phyloP scores from a whole-genome alignment of 2,797 vertebrate genomes.

The Pangasius sanitwongsei region DNA sequence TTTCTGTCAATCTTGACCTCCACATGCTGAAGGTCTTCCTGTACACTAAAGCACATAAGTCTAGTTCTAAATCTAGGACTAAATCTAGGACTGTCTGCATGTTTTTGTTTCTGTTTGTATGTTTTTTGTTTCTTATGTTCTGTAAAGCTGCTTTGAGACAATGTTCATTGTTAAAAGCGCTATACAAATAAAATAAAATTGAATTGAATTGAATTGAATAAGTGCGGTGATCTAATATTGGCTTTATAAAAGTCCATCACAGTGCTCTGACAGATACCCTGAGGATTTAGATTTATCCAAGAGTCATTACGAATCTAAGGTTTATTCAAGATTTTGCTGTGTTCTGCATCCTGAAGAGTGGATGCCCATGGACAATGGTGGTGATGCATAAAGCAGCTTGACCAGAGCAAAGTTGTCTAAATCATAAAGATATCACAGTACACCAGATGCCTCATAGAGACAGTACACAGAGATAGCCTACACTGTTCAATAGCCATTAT shows the following conservation, averaged over 20 bases:
- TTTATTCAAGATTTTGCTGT: not conserved
- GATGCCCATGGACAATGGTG: too few species aligned
- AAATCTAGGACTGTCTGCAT: too few species aligned
- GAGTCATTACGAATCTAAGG: not conserved
- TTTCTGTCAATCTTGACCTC: conserved; percentile 27
- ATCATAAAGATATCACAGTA: not conserved
- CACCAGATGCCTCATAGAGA: not conserved
- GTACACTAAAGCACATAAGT: conserved; percentile 8
- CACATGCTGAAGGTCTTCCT: not conserved
- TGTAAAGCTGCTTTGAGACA: too few species aligned
- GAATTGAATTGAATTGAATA: not conserved
- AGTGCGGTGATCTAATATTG: conserved; percentile 15
- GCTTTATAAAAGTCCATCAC: conserved; percentile 1
- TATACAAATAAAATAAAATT: too few species aligned
- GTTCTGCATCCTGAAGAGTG: not conserved
- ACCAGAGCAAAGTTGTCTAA: not conserved
- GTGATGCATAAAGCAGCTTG: not conserved
- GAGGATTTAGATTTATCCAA: not conserved
- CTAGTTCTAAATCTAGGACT: too few species aligned
- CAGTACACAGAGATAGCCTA: not conserved
- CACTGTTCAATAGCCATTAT: conserved; percentile 9
- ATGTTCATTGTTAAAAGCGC: too few species aligned
- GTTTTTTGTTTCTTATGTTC: too few species aligned
- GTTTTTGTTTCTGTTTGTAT: too few species aligned
- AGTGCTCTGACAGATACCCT: not conserved